Evolutionary conservation across 2,888 invertebrate species (phyloP).

Genomic region (Cinara cedri): DNA sequence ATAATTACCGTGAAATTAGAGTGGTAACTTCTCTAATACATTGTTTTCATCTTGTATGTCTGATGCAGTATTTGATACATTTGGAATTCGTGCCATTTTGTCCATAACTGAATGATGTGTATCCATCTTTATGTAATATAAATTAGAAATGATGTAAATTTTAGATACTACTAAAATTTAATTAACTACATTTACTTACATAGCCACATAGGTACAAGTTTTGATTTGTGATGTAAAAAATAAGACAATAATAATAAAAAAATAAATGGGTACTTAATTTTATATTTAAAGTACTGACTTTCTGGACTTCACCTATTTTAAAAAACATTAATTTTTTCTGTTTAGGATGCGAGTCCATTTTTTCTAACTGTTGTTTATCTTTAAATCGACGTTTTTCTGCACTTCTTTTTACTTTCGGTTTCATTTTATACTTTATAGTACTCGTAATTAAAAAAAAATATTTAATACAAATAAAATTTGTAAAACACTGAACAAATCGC

Average conservation of each 20-base stretch:
- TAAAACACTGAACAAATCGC: background rate
- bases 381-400: conserved; percentile 18
- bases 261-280: no score
- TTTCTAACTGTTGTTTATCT: background rate
- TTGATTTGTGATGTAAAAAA: no score
- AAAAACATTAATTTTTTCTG: conserved; percentile 5
- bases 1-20: background rate
- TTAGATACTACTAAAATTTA: no score
- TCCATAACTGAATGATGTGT: no score
- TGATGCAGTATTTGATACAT: background rate
- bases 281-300: no score
- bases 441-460: background rate
- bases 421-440: conserved; percentile 11
- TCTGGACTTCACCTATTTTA: background rate
- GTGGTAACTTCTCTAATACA: conserved; percentile 2
- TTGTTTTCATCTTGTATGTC: conserved; percentile 7
- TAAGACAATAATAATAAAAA: no score
- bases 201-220: no score
- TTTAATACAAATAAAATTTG: conserved; percentile 2
- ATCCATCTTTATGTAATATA: no score
- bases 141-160: no score
- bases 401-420: background rate
- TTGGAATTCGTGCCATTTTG: no score
- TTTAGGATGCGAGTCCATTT: background rate
- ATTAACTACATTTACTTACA: no score